These are phyloP conservation scores for Percina caprodes DNA, from an alignment of 2,113 vertebrate genomes.

Conservation along the genomic window DNA sequence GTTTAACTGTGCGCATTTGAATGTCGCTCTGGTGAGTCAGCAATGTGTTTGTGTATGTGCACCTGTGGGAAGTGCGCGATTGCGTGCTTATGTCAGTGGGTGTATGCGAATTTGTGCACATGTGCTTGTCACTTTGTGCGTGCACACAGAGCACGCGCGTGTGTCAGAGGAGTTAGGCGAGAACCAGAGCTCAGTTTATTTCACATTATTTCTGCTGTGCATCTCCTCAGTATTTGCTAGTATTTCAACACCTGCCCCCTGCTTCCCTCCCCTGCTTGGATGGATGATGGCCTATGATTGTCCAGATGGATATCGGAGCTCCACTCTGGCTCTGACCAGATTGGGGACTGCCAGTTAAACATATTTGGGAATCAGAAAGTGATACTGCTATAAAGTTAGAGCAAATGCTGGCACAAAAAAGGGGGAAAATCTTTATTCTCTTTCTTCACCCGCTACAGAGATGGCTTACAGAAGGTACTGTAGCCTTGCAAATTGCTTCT, in stretches of 20 bases:
- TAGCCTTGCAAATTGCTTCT: constrained; percentile 19
- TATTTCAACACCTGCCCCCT: constrained; percentile 24
- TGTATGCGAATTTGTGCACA: neutral
- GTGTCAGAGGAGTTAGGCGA: constrained; percentile 15
- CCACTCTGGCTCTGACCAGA: constrained; percentile 44
- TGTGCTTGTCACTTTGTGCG: neutral
- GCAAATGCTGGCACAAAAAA: constrained; percentile 19
- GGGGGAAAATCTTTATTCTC: neutral
- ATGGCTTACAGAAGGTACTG: constrained; percentile 25
- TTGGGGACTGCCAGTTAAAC: constrained; percentile 31
- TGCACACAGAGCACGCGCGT: neutral
- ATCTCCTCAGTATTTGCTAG: constrained; percentile 39
- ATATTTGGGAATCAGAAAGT: constrained; percentile 48
- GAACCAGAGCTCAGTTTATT: constrained; percentile 51
- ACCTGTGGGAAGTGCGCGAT: neutral
- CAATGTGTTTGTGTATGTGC: constrained; percentile 20
- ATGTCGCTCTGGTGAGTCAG: constrained; percentile 60
- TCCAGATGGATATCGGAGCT: constrained; percentile 60
- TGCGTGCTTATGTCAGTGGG: constrained; percentile 17
- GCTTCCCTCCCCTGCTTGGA: constrained; percentile 35
- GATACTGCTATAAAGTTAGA: constrained; percentile 55
- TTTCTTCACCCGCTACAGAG: neutral
- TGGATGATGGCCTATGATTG: constrained; percentile 60
- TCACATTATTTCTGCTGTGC: constrained; percentile 67
- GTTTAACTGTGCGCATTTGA: constrained; percentile 51